phyloP scores from a whole-genome alignment of 1,140 invertebrate genomes.

The Pentalonia nigronervosa region DNA sequence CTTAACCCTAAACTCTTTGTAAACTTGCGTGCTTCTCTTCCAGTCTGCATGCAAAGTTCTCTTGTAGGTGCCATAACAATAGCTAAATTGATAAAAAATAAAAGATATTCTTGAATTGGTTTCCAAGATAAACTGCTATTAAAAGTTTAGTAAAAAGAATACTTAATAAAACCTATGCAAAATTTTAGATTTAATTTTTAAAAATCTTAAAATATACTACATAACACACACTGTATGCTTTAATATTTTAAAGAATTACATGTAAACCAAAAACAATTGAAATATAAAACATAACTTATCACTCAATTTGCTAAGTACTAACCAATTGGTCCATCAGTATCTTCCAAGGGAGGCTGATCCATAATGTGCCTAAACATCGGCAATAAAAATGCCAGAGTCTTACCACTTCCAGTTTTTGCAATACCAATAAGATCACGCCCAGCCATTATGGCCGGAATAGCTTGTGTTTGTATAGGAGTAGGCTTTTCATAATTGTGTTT shows the following conservation, averaged over 20 bases:
- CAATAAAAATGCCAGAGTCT: conserved; percentile 96
- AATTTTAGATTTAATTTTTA: neutral
- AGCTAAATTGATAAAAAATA: conserved; percentile 64
- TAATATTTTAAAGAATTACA: neutral
- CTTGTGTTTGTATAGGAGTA: conserved; percentile 98
- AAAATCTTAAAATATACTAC: neutral
- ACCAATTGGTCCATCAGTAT: conserved; percentile 95
- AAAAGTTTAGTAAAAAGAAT: neutral
- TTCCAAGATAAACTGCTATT: neutral
- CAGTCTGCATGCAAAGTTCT: conserved; percentile 98
- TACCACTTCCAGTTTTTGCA: conserved; percentile 98
- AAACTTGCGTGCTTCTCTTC: conserved; percentile 96
- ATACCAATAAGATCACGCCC: conserved; percentile 96
- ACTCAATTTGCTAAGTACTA: conserved; percentile 59
- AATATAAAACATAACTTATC: neutral
- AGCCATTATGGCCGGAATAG: conserved; percentile 98
- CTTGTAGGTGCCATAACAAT: conserved; percentile 98
- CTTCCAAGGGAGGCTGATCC: conserved; percentile 91
- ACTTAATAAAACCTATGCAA: neutral
- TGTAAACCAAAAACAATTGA: neutral
- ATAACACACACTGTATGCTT: neutral
- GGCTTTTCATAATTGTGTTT: conserved; percentile 95
- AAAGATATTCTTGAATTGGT: neutral
- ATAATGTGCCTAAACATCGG: conserved; percentile 98
- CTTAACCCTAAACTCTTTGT: conserved; percentile 85